Evolutionary conservation across 2,797 vertebrate species (phyloP).

Genomic region (Dromococcyx pavoninus): DNA sequence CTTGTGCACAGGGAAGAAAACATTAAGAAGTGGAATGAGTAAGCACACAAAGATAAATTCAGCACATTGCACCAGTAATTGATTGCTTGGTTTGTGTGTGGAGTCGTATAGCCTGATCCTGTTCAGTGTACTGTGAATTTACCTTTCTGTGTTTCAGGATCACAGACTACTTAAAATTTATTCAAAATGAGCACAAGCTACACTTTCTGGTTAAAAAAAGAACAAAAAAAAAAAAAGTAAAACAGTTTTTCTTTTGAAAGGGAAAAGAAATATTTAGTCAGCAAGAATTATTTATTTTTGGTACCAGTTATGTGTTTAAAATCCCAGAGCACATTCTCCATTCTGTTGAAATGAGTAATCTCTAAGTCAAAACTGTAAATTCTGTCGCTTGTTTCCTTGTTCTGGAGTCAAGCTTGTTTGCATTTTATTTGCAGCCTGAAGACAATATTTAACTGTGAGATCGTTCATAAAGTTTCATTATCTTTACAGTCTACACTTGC

Average conservation of each 20-base stretch:
- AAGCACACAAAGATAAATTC: background rate
- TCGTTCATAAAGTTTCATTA: background rate
- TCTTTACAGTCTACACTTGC: background rate
- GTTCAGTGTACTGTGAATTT: background rate
- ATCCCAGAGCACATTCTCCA: background rate
- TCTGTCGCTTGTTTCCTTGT: background rate
- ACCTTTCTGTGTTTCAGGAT: background rate
- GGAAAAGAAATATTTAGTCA: background rate
- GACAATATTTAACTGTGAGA: background rate
- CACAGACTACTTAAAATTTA: background rate
- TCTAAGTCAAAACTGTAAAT: background rate
- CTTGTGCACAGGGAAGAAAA: background rate
- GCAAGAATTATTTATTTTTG: background rate
- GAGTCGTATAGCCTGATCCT: background rate
- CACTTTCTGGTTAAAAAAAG: background rate
- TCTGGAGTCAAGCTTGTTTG: background rate
- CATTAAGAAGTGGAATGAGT: slow-evolving; percentile 6
- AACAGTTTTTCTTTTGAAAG: background rate
- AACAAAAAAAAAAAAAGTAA: background rate
- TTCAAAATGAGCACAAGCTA: background rate
- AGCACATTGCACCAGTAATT: background rate
- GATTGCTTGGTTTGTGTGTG: background rate
- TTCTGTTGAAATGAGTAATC: background rate
- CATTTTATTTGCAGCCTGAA: slow-evolving; percentile 27
- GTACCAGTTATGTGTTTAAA: background rate